These are phyloP conservation scores for Eutrigla gurnardus DNA, from an alignment of 2,797 vertebrate species.

Conservation along the genomic window DNA sequence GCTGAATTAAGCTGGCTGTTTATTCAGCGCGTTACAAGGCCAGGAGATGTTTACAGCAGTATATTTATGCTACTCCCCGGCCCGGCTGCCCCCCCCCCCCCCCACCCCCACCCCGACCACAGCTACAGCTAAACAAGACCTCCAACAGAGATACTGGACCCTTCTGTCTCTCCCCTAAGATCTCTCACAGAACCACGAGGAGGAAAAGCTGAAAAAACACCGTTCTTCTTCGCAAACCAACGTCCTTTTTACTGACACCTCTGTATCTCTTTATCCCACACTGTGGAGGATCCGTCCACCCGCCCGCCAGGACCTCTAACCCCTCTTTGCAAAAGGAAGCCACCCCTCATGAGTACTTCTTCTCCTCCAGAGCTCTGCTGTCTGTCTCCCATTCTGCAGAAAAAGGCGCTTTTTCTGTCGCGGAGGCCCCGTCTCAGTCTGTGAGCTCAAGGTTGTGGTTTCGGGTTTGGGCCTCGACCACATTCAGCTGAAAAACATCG, in stretches of 20 bases:
- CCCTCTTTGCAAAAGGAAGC: constrained; percentile 51
- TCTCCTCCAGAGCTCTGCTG: constrained; percentile 43
- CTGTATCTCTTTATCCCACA: constrained; percentile 23
- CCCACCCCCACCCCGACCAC: constrained; percentile 70
- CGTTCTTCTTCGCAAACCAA: background rate
- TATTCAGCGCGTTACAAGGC: constrained; percentile 86
- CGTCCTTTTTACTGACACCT: constrained; percentile 23
- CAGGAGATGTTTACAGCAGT: constrained; percentile 89
- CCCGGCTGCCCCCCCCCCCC: constrained; percentile 76
- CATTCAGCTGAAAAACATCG: constrained; percentile 83
- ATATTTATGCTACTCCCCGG: constrained; percentile 87
- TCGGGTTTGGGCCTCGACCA: constrained; percentile 79
- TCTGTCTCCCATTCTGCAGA: constrained; percentile 68
- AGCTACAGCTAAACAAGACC: constrained; percentile 88
- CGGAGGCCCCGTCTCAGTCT: constrained; percentile 75
- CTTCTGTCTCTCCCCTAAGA: constrained; percentile 53
- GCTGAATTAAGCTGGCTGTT: constrained; percentile 82
- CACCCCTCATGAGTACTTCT: constrained; percentile 54
- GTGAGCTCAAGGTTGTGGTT: constrained; percentile 87
- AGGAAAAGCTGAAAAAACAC: constrained; percentile 8
- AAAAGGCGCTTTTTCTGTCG: constrained; percentile 79
- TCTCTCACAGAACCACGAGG: constrained; percentile 20
- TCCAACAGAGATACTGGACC: constrained; percentile 82
- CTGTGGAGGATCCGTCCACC: constrained; percentile 34
- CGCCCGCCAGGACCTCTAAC: constrained; percentile 54